Conservation (phyloP, 2,797 vertebrate species). For the Anguilla marmorata region DNA sequence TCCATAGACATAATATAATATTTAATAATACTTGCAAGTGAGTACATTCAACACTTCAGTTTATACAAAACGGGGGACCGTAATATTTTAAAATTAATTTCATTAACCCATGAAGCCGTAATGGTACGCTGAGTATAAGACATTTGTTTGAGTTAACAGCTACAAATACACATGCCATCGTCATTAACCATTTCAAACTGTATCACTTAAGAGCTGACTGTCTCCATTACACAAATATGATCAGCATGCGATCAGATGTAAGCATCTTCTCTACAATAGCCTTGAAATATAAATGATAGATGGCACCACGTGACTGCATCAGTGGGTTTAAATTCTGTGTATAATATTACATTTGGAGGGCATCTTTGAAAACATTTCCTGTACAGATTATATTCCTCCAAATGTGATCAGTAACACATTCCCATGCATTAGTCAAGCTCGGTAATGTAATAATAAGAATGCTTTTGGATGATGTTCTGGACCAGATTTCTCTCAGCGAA, state of each 20-base stretch:
- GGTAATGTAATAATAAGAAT: neutral
- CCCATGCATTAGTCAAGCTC: neutral
- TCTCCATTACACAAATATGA: neutral
- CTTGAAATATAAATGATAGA: neutral
- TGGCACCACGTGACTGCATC: neutral
- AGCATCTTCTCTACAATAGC: neutral
- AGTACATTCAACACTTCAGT: too few relatives aligned
- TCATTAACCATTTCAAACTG: neutral
- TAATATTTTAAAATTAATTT: too few relatives aligned
- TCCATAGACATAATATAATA: too few relatives aligned
- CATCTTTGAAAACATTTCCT: neutral
- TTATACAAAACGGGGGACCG: too few relatives aligned
- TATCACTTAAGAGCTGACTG: neutral
- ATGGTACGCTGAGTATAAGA: neutral
- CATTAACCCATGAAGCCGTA: neutral
- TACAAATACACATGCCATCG: neutral
- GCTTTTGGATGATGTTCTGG: neutral
- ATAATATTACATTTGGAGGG: neutral
- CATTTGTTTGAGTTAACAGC: too few relatives aligned
- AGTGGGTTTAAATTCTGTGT: neutral
- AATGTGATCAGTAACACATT: slow-evolving; percentile 12
- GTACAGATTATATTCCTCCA: neutral
- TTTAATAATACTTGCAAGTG: too few relatives aligned
- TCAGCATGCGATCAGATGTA: neutral
- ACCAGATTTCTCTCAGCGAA: neutral